Conservation (phyloP, 23 tunicate species). For the Aplidium turbinatum region DNA sequence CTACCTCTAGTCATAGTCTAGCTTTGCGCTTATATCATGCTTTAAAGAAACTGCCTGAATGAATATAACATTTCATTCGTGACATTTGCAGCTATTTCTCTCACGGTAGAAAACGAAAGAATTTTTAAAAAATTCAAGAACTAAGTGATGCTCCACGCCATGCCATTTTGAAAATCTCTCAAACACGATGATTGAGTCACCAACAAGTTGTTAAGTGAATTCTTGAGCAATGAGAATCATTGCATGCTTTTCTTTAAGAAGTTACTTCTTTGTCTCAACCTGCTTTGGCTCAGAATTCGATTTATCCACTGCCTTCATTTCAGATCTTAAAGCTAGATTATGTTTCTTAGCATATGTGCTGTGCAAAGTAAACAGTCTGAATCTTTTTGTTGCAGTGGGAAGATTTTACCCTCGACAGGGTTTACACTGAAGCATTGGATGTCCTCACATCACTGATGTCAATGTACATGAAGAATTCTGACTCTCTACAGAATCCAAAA, state of each 20-base stretch:
- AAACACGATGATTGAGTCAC: conserved; percentile 5
- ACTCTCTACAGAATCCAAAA: conserved; percentile 32
- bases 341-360: conserved; percentile 32
- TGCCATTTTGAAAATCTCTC: background rate
- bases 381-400: conserved; percentile 34
- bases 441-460: conserved; percentile 30
- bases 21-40: conserved; percentile 13
- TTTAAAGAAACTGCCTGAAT: conserved; percentile 1
- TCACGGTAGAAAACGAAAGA: conserved; percentile 1
- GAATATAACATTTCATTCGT: background rate
- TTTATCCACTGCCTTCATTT: conserved; percentile 25
- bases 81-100: conserved; percentile 10
- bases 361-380: conserved; percentile 20
- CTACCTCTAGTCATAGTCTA: no score
- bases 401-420: conserved; percentile 38
- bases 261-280: conserved; percentile 26
- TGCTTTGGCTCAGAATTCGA: conserved; percentile 29
- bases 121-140: conserved; percentile 13
- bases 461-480: conserved; percentile 31
- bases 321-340: conserved; percentile 34
- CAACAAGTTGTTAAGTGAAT: conserved; percentile 11
- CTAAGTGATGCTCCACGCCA: background rate
- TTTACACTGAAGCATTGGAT: conserved; percentile 26
- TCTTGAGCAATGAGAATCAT: conserved; percentile 2
- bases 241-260: conserved; percentile 5